Evolutionary conservation across 1,140 invertebrate species (phyloP), one percentile per base, ranked within the genome.

Genomic region (Lasaia peninsularis): DNA sequence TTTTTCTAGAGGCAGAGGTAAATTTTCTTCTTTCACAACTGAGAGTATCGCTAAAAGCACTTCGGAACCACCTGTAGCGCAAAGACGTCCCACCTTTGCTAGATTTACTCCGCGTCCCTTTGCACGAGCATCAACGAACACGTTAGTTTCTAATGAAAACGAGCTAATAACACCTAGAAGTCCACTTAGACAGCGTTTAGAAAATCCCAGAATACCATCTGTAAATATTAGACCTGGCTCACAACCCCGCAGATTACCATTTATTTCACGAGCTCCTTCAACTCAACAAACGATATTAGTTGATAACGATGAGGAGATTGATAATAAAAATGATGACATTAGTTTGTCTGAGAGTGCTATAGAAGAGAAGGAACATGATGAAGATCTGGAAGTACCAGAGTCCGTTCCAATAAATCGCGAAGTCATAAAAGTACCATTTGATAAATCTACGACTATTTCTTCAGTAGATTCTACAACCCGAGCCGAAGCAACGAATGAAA

Each of bases 281-380:
- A 74, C 69, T 44, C 60, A 69, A 52, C 67, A 66, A 54, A 49
- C 65, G 32, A 63, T 50, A 32, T 28, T 57, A 44, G 59, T 68
- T 58, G 69, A 71, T 62, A 77, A 83, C 37, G 79, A 88, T 18
- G 79, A 83, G 48, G 81, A 86, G 60, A 44, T 73, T 16, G 86
- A 90, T 57, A 87, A 87, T 55, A 90, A 90, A 75, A 81, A 75
- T 28, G 91, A 91, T 71, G 90, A 91, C 60, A 91, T 92, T 60
- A 80, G 88, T 59, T 65, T 92, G 32, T 92, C 91, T 2, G 91
- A 91, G 77, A 90, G 83, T 64, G 90, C 90, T 50, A 90, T 91
- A 63, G 81, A 87, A 67, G 91, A 91, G 83, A 91, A 90, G 63
- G 85, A 89, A 75, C 81, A 88, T 24, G 73, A 84, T 11, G 75